These are phyloP conservation scores for Phalangium opilio DNA, from an alignment of 2,888 invertebrate species.

Conservation along the genomic window DNA sequence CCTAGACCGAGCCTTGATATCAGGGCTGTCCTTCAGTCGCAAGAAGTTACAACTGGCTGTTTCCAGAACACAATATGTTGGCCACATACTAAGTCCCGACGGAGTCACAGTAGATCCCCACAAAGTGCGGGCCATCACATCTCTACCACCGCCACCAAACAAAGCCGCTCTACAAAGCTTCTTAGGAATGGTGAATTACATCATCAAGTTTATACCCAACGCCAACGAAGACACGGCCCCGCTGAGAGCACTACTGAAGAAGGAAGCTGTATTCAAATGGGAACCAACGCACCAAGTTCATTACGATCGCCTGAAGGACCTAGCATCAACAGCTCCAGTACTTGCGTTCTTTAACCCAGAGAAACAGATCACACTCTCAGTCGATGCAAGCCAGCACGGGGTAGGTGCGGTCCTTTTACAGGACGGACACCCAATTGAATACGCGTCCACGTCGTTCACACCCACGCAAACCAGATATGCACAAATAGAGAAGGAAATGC, in stretches of 20 bases:
- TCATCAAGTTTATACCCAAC: conserved; percentile 5
- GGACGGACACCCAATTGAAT: too few relatives aligned
- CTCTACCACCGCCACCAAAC: conserved; percentile 3
- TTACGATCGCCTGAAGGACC: too few relatives aligned
- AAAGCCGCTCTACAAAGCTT: conserved; percentile 8
- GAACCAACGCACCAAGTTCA: too few relatives aligned
- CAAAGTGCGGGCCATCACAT: conserved; percentile 7
- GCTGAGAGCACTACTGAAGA: conserved; percentile 1
- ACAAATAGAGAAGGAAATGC: too few relatives aligned
- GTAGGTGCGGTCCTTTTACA: conserved; percentile 6
- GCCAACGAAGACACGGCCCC: not conserved
- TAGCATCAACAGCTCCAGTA: too few relatives aligned
- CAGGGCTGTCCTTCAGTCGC: conserved; percentile 3
- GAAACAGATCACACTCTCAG: too few relatives aligned
- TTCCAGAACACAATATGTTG: conserved; percentile 7
- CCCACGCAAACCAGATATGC: too few relatives aligned
- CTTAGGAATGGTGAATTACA: conserved; percentile 11
- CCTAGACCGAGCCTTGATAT: not conserved
- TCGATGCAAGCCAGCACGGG: conserved; percentile 4
- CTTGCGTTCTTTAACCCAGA: too few relatives aligned
- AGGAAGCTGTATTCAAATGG: not conserved
- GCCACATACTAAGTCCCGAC: conserved; percentile 7
- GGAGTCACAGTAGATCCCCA: conserved; percentile 3
- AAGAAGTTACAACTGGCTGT: conserved; percentile 3
- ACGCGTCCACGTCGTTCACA: too few relatives aligned